Evolutionary conservation across 2,888 invertebrate species (phyloP), one percentile per base, ranked within the genome.

Genomic region (Patella ulyssiponensis): DNA sequence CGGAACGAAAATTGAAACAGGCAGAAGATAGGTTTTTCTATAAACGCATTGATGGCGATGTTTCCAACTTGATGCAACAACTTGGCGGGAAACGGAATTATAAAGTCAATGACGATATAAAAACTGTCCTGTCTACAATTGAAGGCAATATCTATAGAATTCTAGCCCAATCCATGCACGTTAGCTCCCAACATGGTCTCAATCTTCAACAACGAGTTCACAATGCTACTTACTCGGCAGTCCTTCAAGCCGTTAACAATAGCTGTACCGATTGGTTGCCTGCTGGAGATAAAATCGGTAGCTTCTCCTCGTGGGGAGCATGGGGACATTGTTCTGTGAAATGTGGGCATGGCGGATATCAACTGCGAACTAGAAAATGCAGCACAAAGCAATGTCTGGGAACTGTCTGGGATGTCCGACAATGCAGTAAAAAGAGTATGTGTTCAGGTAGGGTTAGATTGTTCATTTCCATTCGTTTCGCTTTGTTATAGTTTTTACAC

Each of bases 81-180:
- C 14, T 64, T 12, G 15, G 23, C 3, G 20, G 64, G 20, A 64
- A 64, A 23, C 2, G 5, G 14, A 64, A 12, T 1, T 23, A 20
- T 11, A 64, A 64, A 20, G 23, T 64, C 20, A 14, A 64, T 20
- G 11, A 20, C 2, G 12, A 64, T 23, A 64, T 20, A 11, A 23
- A 64, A 17, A 23, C 64, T 11, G 23, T 11, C 9, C 14, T 64
- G 14, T 64, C 64, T 23, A 23, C 64, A 1, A 64, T 64, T 23
- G 64, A 64, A 64, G 64, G 64, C 23, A 64, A 64, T 20, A 64
- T 64, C 23, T 64, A 64, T 64, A 20, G 64, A 20, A 64, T 64
- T 64, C 14, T 64, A 15, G 64, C 64, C 1, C 11, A 64, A 23
- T 23, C 20, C 20, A 64, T 12, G 20, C 20, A 64, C 5, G 20